Evolutionary conservation across 2,113 vertebrate genomes (phyloP), one percentile per base, ranked within the genome.

Genomic region (Montifringilla adamsi): DNA sequence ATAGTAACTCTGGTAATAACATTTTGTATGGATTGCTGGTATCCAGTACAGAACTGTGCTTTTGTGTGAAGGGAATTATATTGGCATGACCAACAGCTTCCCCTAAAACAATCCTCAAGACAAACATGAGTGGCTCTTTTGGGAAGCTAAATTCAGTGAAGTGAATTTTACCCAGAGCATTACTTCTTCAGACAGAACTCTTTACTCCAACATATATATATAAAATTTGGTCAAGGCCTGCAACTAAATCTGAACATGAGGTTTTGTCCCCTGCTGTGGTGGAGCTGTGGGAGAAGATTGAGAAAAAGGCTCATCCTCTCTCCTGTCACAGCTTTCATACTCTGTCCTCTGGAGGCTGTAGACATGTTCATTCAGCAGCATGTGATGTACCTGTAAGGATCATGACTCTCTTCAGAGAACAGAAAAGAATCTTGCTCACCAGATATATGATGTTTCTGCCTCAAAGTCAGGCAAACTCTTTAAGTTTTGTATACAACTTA

Each of bases 1-100:
- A 62, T 18, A 43, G 60, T 78, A 80, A 72, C 76, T 94, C 41
- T 90, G 60, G 86, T 91, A 96, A 94, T 92, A 79, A 72, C 73
- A 93, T 78, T 92, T 96, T 76, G 44, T 81, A 22, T 7, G 53
- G 73, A 39, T 69, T 72, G 60, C 24, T 86, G 64, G 37, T 12
- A 75, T 90, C 69, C 41, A 46, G 27, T 27, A 12, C 76, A 84
- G 91, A 92, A 15, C 11, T 27, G 52, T 15, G 26, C 30, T 74
- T 90, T 89, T 90, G 15, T 58, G 83, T 77, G 64, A 89, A 88
- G 58, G 83, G 55, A 94, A 77, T 66, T 83, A 27, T 3, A 60
- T 5, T 52, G 76, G n/a, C 49, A 41, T 49, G 52, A 63, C 2
- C 1, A 88, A 59, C 26, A 70, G 10, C 52, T 87, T 72, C 49